These are phyloP conservation scores for Sialia sialis DNA, from an alignment of 2,113 vertebrate genomes.

Conservation along the genomic window DNA sequence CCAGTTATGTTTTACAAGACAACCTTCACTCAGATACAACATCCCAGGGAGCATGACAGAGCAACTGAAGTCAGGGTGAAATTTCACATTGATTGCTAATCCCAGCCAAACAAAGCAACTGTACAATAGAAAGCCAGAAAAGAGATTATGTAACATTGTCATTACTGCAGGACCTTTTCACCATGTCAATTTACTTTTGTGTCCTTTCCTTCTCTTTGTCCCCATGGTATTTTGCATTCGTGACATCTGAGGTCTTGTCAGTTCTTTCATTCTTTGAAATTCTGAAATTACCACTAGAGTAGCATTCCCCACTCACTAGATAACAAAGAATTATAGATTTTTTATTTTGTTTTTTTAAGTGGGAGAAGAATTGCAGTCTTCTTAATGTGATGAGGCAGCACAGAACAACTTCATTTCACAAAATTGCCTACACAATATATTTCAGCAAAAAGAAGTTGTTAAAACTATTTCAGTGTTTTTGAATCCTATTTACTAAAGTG, in stretches of 20 bases:
- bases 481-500: neutral
- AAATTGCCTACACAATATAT: neutral
- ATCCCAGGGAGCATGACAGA: neutral
- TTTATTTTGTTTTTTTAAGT: neutral
- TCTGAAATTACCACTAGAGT: neutral
- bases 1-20: constrained; percentile 27
- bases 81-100: constrained; percentile 32
- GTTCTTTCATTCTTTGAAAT: neutral
- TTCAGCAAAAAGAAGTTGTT: neutral
- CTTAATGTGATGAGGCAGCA: neutral
- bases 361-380: neutral
- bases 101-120: constrained; percentile 10
- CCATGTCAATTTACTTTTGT: neutral
- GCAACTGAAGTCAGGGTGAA: neutral
- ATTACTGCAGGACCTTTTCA: neutral
- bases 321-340: neutral
- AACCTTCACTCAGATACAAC: neutral
- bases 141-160: neutral
- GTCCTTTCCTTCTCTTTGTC: neutral
- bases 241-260: neutral
- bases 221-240: neutral
- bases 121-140: constrained; percentile 28
- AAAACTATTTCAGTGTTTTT: neutral
- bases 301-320: neutral
- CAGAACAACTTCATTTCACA: neutral